phyloP scores from a whole-genome alignment of 2,113 vertebrate species.

The Tyto alba region DNA sequence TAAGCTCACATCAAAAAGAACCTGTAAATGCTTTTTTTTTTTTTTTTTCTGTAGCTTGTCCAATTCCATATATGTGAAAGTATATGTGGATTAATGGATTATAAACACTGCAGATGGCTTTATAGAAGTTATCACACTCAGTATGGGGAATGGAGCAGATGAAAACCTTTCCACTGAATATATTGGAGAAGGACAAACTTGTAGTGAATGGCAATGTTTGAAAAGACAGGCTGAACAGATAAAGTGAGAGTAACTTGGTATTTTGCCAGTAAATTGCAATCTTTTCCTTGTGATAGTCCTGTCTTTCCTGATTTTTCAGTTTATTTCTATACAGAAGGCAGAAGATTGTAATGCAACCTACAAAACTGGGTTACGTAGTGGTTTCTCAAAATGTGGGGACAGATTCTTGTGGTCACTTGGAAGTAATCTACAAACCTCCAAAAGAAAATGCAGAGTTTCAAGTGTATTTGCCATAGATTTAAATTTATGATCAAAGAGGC shows the following conservation, averaged over 20 bases:
- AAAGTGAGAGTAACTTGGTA: not conserved
- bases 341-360: not conserved
- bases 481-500: not conserved
- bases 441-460: not conserved
- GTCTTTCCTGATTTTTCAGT: not conserved
- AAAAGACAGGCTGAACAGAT: not conserved
- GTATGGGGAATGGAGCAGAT: not conserved
- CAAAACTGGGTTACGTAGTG: rapidly evolving
- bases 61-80: not conserved
- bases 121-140: not conserved
- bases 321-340: not conserved
- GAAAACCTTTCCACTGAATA: not conserved
- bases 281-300: not conserved
- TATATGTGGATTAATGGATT: not conserved
- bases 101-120: not conserved
- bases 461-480: not conserved
- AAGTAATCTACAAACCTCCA: not conserved
- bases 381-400: not conserved
- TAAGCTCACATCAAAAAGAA: not conserved
- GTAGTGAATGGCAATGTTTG: not conserved
- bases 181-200: not conserved
- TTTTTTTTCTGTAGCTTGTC: not conserved
- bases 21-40: not conserved
- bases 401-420: not conserved
- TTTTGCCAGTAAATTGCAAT: not conserved